Conservation (phyloP, 92 coral and sea anemone species). For the Anthopleura xanthogrammica region DNA sequence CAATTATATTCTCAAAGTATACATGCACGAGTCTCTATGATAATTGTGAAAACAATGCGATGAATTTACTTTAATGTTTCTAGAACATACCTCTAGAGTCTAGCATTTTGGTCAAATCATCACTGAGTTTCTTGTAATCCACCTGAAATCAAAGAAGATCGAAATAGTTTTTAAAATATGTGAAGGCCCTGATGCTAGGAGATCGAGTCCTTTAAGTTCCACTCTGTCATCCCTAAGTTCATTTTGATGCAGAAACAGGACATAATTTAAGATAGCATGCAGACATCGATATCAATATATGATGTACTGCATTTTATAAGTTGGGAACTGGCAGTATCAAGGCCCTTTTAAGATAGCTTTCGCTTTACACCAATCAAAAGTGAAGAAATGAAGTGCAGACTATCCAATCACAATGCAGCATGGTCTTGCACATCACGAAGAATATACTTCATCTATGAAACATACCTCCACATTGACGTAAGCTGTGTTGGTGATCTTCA, state of each 20-base stretch:
- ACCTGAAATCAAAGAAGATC: slow-evolving; percentile 49
- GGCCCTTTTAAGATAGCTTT: background rate
- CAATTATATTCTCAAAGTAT: too few relatives aligned
- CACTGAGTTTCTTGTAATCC: slow-evolving; percentile 92
- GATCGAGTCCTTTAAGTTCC: background rate
- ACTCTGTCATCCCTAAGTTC: background rate
- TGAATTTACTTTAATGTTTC: background rate
- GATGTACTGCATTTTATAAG: too few relatives aligned
- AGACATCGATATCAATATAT: background rate
- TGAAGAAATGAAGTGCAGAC: background rate
- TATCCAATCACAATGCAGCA: background rate
- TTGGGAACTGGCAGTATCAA: background rate
- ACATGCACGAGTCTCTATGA: too few relatives aligned
- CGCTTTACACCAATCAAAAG: background rate
- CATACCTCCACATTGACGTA: slow-evolving; percentile 95
- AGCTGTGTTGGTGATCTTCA: slow-evolving; percentile 97
- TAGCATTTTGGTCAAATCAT: slow-evolving; percentile 87
- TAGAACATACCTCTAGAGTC: slow-evolving; percentile 68
- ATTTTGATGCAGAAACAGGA: background rate
- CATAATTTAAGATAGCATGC: too few relatives aligned
- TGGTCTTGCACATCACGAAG: background rate
- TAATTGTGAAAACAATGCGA: background rate
- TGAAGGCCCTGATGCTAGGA: too few relatives aligned
- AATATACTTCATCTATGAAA: background rate
- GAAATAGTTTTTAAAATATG: too few relatives aligned